These are phyloP conservation scores for Larimichthys crocea DNA, from an alignment of 2,113 vertebrate species.

Conservation along the genomic window DNA sequence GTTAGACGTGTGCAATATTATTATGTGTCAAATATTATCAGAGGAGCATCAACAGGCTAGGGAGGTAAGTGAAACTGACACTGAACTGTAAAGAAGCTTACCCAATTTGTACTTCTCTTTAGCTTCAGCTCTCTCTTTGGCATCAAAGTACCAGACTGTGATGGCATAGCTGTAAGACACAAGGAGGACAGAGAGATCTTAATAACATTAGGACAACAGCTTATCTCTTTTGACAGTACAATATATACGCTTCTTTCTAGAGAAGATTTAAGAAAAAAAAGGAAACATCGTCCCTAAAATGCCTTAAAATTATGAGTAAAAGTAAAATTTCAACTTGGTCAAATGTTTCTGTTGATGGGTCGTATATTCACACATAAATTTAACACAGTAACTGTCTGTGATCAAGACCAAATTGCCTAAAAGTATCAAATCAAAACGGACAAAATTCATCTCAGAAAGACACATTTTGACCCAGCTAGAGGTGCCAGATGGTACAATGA, in stretches of 20 bases:
- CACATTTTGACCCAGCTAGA: background rate
- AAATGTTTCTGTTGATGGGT: background rate
- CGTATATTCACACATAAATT: background rate
- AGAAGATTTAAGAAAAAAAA: background rate
- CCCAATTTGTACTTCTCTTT: slow-evolving; percentile 91
- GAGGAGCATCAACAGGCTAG: background rate
- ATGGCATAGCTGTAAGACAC: slow-evolving; percentile 89
- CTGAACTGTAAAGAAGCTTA: slow-evolving; percentile 58
- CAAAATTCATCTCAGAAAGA: background rate
- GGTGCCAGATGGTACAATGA: background rate
- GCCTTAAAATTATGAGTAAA: background rate
- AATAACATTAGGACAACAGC: background rate
- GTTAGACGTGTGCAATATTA: slow-evolving; percentile 11
- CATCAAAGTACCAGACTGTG: slow-evolving; percentile 97
- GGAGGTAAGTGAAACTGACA: background rate
- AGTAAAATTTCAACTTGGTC: background rate
- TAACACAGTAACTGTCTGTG: background rate
- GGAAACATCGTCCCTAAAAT: background rate
- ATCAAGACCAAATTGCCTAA: background rate
- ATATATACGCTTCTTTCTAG: background rate
- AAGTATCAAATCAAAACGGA: background rate
- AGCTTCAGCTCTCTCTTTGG: slow-evolving; percentile 91
- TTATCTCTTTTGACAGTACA: background rate
- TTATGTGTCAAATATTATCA: background rate
- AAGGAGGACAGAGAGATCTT: slow-evolving; percentile 8